Conservation (phyloP, 2,888 invertebrate species). For the Chymomyza procnemis region DNA sequence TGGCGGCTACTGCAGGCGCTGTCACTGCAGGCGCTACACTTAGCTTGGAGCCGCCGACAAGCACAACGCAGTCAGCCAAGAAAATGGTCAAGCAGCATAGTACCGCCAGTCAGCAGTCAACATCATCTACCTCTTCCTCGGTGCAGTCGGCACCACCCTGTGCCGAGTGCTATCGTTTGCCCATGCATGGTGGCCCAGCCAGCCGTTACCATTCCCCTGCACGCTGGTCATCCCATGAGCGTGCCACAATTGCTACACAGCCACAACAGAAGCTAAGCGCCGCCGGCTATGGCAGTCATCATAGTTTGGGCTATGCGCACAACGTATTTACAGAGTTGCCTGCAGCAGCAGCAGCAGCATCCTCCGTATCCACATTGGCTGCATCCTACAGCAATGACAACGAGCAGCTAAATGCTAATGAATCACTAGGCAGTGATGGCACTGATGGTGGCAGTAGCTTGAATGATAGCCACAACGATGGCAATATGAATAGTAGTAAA, state of each 20-base stretch:
- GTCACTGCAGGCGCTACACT: no score
- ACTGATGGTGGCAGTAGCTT: constrained; percentile 25
- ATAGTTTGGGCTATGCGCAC: constrained; percentile 31
- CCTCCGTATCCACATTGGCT: not conserved
- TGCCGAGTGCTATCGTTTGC: constrained; percentile 36
- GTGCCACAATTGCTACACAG: constrained; percentile 25
- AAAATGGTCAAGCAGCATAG: constrained; percentile 65
- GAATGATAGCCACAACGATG: not conserved
- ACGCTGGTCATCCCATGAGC: constrained; percentile 41
- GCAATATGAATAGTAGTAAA: constrained; percentile 14
- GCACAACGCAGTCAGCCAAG: constrained; percentile 25
- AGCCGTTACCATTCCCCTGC: constrained; percentile 43
- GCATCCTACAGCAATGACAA: constrained; percentile 12
- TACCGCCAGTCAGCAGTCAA: constrained; percentile 67
- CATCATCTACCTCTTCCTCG: constrained; percentile 65
- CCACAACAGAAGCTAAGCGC: constrained; percentile 27
- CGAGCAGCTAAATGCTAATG: not conserved
- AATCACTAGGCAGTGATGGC: not conserved
- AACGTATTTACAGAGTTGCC: constrained; percentile 3
- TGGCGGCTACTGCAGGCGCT: constrained; percentile 23
- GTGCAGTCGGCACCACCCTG: constrained; percentile 62
- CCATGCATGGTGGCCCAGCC: constrained; percentile 10
- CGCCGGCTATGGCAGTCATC: constrained; percentile 20
- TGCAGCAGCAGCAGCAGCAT: not conserved
- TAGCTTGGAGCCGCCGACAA: not conserved